Percentiles rank a stretch among this genome's conserved stretches.
phyloP scores from a whole-genome alignment of 2,888 invertebrate genomes.

The Drosophila nr. perissopoda region DNA sequence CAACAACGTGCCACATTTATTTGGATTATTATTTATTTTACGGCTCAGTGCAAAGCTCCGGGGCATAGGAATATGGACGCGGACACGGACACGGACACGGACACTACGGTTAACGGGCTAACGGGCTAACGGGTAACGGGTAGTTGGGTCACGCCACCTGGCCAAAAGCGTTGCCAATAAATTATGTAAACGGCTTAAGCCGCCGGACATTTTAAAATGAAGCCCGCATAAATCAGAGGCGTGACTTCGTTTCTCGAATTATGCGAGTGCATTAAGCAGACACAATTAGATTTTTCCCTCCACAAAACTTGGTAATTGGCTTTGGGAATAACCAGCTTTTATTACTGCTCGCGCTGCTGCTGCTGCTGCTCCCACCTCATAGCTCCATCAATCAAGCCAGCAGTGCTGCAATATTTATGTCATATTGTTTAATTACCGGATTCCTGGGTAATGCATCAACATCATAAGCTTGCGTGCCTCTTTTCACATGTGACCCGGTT shows the following conservation, averaged over 20 bases:
- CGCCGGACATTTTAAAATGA: constrained; percentile 51
- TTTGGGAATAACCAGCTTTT: not conserved
- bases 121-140: not conserved
- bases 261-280: constrained; percentile 48
- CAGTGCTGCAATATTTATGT: constrained; percentile 80
- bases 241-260: constrained; percentile 46
- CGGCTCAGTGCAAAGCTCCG: constrained; percentile 32
- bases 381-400: constrained; percentile 52
- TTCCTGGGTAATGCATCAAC: constrained; percentile 81
- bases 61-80: not conserved
- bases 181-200: constrained; percentile 79
- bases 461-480: constrained; percentile 58
- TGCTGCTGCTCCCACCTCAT: no score
- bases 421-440: constrained; percentile 82
- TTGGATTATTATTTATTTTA: constrained; percentile 79
- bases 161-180: constrained; percentile 54
- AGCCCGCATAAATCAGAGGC: constrained; percentile 66
- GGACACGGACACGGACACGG: not conserved
- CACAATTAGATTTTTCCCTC: constrained; percentile 47
- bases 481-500: constrained; percentile 17
- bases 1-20: constrained; percentile 55
- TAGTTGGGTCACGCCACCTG: not conserved
- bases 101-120: not conserved
- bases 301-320: constrained; percentile 43
- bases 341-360: not conserved